Evolutionary conservation across 2,797 vertebrate genomes (phyloP), one percentile per base, ranked within the genome.

Genomic region (Paguma larvata): DNA sequence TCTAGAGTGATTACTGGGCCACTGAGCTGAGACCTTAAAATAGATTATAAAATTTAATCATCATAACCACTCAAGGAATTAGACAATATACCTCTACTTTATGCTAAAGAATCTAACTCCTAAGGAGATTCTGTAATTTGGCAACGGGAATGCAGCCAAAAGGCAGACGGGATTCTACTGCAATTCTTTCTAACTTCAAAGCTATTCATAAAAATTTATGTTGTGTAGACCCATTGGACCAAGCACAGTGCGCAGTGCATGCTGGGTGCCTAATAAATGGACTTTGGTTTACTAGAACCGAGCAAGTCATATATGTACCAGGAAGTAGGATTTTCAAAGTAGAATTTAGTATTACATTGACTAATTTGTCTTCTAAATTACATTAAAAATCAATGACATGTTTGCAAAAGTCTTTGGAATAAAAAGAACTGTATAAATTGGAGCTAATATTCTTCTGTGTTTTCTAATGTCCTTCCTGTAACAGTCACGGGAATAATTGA

Each of bases 401-500:
- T 90, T 95, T 97, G 13, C 4, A 65, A 67, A 85, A 84, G 10
- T 59, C 48, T 91, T 83, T 77, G 23, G 53, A 78, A 85, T 87
- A 62, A 63, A 95, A 93, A 77, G 15, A 94, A 70, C 70, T 89
- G 30, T 88, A 44, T 67, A 90, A 78, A 86, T 56, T 6, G 14
- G 10, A 96, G 5, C 3, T 85, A 70, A 85, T 87, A 85, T 48
- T 93, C 5, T 78, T 92, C 34, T 85, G 10, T 96, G 48, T 96
- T 96, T 63, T 95, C 48, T 96, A 92, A 96, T 90, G 53, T 59
- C 89, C 70, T 91, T 97, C 30, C 30, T 92, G 2, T 70, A 93
- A 92, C 19, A 94, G 72, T 96, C 62, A 95, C 79, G 85, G 16
- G 86, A 95, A 88, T 95, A 95, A 95, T 93, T 95, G 56, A 56